A percentile compares a stretch with the other conserved stretches of the same genome.
These are phyloP conservation scores for Cladopsammia gracilis DNA, from an alignment of 64 coral and sea anemone genomes.

Conservation along the genomic window DNA sequence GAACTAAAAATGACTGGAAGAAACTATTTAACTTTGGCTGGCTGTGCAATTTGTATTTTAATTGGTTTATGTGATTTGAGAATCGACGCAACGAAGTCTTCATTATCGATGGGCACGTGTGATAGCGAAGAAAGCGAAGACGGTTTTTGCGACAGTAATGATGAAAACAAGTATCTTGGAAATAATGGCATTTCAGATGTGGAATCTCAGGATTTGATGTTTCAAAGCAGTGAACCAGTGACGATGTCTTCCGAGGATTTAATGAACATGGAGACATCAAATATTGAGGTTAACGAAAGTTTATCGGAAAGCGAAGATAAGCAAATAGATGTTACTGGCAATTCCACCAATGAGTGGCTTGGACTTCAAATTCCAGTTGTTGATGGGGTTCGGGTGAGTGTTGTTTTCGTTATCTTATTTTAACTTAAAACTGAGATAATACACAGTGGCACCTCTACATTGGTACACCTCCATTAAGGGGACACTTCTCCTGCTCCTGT, in stretches of 20 bases:
- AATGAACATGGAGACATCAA: neutral
- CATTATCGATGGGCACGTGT: neutral
- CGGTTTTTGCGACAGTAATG: slow-evolving; percentile 12
- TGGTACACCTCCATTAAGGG: too few relatives aligned
- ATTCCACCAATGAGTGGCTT: slow-evolving; percentile 11
- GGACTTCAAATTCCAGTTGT: slow-evolving; percentile 53
- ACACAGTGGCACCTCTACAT: too few relatives aligned
- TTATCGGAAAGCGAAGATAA: neutral
- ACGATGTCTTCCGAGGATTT: neutral
- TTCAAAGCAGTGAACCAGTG: neutral
- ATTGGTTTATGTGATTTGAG: neutral
- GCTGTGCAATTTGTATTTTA: neutral
- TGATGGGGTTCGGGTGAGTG: slow-evolving; percentile 53
- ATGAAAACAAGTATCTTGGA: slow-evolving; percentile 42
- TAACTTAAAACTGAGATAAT: too few relatives aligned
- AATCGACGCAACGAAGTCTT: neutral
- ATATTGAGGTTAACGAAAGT: neutral
- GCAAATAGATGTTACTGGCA: neutral
- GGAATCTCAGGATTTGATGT: neutral
- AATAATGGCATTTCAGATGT: neutral
- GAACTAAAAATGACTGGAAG: slow-evolving; percentile 2
- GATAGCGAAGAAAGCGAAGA: slow-evolving; percentile 33
- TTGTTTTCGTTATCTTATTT: too few relatives aligned
- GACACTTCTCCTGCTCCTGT: too few relatives aligned
- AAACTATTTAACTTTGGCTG: neutral